Conservation (phyloP, 2,888 invertebrate species). For the Drosophila prolongata region DNA sequence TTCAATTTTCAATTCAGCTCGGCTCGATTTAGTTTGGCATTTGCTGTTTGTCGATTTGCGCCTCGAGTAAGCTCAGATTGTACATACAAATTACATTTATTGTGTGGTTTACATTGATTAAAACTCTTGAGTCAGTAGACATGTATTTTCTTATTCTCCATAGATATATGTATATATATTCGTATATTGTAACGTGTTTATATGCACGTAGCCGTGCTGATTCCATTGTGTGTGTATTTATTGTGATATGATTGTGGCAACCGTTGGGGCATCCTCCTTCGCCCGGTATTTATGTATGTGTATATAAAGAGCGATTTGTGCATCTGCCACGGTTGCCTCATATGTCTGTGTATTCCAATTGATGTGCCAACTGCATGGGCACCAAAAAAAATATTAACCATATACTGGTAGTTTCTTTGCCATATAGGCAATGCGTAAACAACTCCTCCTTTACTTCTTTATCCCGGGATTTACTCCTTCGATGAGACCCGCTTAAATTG, state of each 20-base stretch:
- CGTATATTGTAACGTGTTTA: slow-evolving; percentile 28
- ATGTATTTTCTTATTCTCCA: slow-evolving; percentile 25
- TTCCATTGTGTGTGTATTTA: slow-evolving; percentile 14
- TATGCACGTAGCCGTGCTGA: slow-evolving; percentile 22
- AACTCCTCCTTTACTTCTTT: neutral
- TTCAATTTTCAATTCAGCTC: slow-evolving; percentile 30
- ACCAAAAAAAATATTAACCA: slow-evolving; percentile 13
- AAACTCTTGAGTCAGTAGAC: slow-evolving; percentile 43
- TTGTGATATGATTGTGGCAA: slow-evolving; percentile 21
- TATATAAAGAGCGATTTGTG: slow-evolving; percentile 2
- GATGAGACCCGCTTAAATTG: slow-evolving; percentile 23
- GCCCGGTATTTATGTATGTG: no score
- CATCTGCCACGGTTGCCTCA: neutral
- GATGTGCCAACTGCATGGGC: slow-evolving; percentile 3
- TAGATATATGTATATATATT: slow-evolving; percentile 24
- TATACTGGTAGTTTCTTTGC: slow-evolving; percentile 5
- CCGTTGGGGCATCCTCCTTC: slow-evolving; percentile 1
- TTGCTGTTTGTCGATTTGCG: slow-evolving; percentile 13
- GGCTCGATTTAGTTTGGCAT: slow-evolving; percentile 31
- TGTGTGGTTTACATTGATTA: slow-evolving; percentile 44
- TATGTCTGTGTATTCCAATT: neutral
- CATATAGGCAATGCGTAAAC: slow-evolving; percentile 5
- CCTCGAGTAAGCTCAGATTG: slow-evolving; percentile 66
- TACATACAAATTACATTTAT: slow-evolving; percentile 56
- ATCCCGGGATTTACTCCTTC: neutral